Conservation (phyloP, 2,797 vertebrate genomes). For the Sebastes glaucus region DNA sequence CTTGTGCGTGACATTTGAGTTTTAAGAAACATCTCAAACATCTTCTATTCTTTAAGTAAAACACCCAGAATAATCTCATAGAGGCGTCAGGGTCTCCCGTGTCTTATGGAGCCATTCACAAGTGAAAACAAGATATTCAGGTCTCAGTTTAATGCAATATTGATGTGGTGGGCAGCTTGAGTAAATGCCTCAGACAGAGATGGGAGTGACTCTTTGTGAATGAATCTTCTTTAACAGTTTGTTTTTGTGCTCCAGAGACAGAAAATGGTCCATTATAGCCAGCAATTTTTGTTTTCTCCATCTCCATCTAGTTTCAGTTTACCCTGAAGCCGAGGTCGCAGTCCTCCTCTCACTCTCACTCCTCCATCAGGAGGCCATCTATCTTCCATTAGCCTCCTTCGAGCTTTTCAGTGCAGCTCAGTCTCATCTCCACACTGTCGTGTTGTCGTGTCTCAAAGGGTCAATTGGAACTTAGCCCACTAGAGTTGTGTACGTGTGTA, state of each 20-base stretch:
- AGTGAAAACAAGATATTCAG: conserved; percentile 42
- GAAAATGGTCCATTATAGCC: not conserved
- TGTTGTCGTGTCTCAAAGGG: not conserved
- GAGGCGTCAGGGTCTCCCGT: not conserved
- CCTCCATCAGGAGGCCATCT: not conserved
- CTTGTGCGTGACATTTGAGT: not conserved
- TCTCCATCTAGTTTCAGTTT: not conserved
- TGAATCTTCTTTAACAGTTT: not conserved
- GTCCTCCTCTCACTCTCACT: not conserved
- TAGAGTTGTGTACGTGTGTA: not conserved
- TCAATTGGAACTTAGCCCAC: not conserved
- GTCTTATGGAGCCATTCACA: conserved; percentile 27
- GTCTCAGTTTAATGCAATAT: conserved; percentile 44
- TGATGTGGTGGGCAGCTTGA: conserved; percentile 39
- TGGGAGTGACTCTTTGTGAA: conserved; percentile 16
- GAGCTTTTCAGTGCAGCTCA: not conserved
- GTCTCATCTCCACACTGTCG: not conserved
- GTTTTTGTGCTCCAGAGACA: conserved; percentile 3
- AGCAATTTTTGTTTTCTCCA: not conserved
- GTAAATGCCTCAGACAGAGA: conserved; percentile 41
- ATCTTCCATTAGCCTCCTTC: conserved; percentile 7
- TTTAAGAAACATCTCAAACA: conserved; percentile 6
- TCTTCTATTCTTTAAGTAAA: conserved; percentile 13
- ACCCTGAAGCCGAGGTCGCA: not conserved
- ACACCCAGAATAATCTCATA: conserved; percentile 8